Percentiles rank a stretch among this genome's conserved stretches.
Conservation (phyloP, 2,797 vertebrate genomes). For the Bucorvus abyssinicus region DNA sequence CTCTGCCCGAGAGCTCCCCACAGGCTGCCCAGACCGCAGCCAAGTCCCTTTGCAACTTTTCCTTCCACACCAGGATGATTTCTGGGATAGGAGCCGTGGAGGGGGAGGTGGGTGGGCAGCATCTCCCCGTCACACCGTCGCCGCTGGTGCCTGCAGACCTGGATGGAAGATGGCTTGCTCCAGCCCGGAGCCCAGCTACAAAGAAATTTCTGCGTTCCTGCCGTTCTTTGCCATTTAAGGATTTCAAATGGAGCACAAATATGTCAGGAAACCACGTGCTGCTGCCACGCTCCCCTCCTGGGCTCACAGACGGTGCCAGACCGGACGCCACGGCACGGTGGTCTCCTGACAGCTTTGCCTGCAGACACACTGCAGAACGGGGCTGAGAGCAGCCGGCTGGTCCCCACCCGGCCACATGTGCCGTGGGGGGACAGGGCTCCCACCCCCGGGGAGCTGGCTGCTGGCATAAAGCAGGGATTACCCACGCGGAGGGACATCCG, state of each 20-base stretch:
- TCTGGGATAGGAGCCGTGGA: background rate
- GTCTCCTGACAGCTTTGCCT: background rate
- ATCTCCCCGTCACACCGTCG: rapidly evolving
- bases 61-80: background rate
- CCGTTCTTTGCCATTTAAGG: constrained; percentile 20
- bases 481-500: rapidly evolving
- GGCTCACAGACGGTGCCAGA: background rate
- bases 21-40: background rate
- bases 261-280: rapidly evolving
- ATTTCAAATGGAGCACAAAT: background rate
- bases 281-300: background rate
- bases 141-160: background rate
- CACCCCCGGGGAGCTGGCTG: rapidly evolving
- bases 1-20: background rate
- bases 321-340: background rate
- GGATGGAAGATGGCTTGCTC: background rate
- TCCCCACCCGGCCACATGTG: rapidly evolving
- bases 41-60: background rate
- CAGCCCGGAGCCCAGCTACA: background rate
- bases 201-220: background rate
- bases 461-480: background rate
- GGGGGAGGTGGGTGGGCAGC: background rate
- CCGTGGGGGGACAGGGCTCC: background rate
- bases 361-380: background rate
- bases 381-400: background rate